Evolutionary conservation across 2,888 invertebrate genomes (phyloP).

Genomic region (Hirtodrosophila alboralis): DNA sequence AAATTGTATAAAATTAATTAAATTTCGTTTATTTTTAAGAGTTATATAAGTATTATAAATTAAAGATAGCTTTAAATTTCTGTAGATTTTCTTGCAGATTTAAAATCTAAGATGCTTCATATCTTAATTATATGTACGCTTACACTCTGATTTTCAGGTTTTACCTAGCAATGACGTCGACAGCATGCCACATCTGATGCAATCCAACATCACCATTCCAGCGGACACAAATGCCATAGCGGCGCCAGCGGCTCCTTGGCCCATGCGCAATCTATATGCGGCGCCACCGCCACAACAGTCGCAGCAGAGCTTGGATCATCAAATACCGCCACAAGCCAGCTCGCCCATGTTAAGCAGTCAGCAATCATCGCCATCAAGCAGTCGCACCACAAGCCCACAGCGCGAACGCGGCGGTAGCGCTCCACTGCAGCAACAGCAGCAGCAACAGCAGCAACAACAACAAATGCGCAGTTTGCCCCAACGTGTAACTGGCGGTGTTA

Average conservation of each 20-base stretch:
- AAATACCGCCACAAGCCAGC: slow-evolving; percentile 85
- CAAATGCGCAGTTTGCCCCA: slow-evolving; percentile 79
- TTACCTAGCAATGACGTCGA: slow-evolving; percentile 81
- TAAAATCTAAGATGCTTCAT: no score
- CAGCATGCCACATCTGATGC: slow-evolving; percentile 82
- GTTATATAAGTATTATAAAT: no score
- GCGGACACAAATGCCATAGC: slow-evolving; percentile 78
- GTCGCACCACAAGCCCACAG: slow-evolving; percentile 89
- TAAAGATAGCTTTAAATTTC: no score
- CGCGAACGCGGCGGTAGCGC: slow-evolving; percentile 75
- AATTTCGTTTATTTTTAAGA: no score
- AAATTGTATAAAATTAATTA: no score
- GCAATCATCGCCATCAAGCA: slow-evolving; percentile 91
- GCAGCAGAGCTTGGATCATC: slow-evolving; percentile 64
- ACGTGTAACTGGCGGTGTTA: slow-evolving; percentile 73
- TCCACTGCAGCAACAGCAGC: slow-evolving; percentile 65
- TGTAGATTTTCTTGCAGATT: neutral
- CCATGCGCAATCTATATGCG: slow-evolving; percentile 68
- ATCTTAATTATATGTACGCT: neutral
- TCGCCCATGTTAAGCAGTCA: slow-evolving; percentile 89
- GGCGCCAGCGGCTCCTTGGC: slow-evolving; percentile 67
- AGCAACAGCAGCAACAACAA: slow-evolving; percentile 61
- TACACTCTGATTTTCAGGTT: slow-evolving; percentile 70
- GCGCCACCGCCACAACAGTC: slow-evolving; percentile 55
- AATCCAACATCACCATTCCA: slow-evolving; percentile 83